A percentile compares a stretch with the other conserved stretches of the same genome.
Conservation (phyloP, 2,113 vertebrate species). For the Psilopogon haemacephalus region DNA sequence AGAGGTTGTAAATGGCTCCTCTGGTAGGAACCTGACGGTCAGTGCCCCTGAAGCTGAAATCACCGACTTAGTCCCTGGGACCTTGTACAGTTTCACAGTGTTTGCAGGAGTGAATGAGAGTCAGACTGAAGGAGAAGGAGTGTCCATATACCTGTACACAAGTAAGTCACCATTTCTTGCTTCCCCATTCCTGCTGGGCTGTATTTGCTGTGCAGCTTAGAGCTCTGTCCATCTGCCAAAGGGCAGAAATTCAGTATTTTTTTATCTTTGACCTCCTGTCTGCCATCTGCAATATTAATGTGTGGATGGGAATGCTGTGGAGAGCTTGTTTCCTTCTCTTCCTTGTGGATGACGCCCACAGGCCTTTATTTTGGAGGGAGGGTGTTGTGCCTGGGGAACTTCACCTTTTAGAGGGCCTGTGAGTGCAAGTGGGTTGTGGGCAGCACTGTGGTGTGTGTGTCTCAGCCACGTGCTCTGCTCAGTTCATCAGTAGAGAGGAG, state of each 20-base stretch:
- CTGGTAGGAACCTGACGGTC: accelerated
- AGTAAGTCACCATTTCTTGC: neutral
- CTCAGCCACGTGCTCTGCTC: neutral
- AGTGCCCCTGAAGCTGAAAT: accelerated
- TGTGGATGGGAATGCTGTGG: neutral
- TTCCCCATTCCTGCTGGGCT: accelerated
- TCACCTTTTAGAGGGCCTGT: accelerated
- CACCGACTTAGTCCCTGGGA: neutral
- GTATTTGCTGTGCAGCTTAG: too few relatives aligned
- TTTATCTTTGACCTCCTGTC: neutral
- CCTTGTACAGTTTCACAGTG: neutral
- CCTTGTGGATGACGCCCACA: neutral
- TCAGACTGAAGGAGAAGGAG: neutral
- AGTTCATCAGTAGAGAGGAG: neutral
- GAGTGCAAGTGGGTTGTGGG: neutral
- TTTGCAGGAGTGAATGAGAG: neutral
- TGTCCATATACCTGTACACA: neutral
- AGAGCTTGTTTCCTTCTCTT: accelerated
- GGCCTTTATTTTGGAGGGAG: neutral
- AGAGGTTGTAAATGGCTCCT: accelerated
- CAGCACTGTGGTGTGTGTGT: neutral
- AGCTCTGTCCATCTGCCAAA: neutral
- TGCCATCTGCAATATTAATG: neutral
- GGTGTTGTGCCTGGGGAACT: accelerated
- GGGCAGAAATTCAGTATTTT: neutral